These are phyloP conservation scores for Etia nguti DNA, from an alignment of 2,113 vertebrate species.

Conservation along the genomic window DNA sequence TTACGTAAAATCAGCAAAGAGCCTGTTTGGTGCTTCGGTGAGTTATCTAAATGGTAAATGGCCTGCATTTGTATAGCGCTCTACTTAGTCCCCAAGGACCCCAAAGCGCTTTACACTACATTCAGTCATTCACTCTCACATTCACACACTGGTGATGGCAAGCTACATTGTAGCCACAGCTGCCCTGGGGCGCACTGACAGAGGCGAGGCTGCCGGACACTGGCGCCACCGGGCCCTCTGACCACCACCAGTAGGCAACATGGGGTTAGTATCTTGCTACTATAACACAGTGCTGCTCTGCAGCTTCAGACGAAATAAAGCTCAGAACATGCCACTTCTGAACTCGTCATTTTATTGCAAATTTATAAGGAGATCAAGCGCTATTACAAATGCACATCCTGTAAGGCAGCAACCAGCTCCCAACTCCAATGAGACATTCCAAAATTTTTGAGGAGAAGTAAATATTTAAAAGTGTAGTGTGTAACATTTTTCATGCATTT, in stretches of 20 bases:
- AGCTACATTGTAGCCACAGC: too few relatives aligned
- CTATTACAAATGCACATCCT: neutral
- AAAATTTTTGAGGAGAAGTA: neutral
- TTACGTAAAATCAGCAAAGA: neutral
- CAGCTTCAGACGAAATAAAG: neutral
- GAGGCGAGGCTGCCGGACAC: too few relatives aligned
- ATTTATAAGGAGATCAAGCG: neutral
- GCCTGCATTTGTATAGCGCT: too few relatives aligned
- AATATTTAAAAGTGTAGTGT: neutral
- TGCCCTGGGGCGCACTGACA: too few relatives aligned
- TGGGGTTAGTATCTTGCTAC: too few relatives aligned
- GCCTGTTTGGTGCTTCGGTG: neutral
- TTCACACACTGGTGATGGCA: too few relatives aligned
- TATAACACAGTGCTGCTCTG: neutral
- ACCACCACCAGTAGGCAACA: too few relatives aligned
- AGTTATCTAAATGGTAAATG: too few relatives aligned
- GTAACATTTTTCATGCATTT: neutral
- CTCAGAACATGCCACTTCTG: neutral
- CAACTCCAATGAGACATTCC: neutral
- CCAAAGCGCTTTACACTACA: too few relatives aligned
- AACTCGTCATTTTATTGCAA: neutral
- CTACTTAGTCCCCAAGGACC: too few relatives aligned
- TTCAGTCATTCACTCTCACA: too few relatives aligned
- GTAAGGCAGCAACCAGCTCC: neutral
- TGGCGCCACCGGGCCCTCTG: too few relatives aligned